Percentiles rank a stretch among this genome's conserved stretches.
Evolutionary conservation across 2,113 vertebrate genomes (phyloP).

Genomic region (Acanthisitta chloris): DNA sequence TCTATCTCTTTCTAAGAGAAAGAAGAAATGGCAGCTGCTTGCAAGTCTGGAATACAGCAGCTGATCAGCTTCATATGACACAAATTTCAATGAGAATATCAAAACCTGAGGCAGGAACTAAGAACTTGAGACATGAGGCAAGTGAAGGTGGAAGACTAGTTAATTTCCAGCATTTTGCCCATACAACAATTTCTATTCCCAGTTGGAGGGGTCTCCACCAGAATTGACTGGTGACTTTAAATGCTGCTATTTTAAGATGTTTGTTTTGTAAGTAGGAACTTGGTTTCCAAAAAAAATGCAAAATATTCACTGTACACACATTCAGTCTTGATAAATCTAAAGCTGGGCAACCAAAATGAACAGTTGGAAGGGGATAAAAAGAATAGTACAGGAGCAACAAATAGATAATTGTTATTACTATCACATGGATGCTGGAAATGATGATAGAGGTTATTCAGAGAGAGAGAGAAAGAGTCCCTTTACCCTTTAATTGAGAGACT

Average conservation of each 20-base stretch:
- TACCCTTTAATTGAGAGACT: neutral
- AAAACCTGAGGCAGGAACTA: neutral
- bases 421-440: neutral
- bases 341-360: neutral
- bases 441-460: neutral
- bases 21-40: neutral
- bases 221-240: neutral
- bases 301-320: neutral
- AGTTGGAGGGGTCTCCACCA: neutral
- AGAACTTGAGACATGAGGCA: accelerated
- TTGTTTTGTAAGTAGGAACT: neutral
- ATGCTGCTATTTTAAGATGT: neutral
- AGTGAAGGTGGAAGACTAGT: neutral
- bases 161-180: neutral
- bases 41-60: neutral
- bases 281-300: neutral
- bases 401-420: neutral
- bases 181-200: neutral
- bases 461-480: neutral
- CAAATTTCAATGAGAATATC: neutral
- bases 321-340: neutral
- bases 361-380: neutral
- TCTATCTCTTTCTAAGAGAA: neutral
- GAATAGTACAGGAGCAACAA: neutral
- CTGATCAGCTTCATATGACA: neutral